phyloP scores from a whole-genome alignment of 2,888 invertebrate genomes.

The Pseudoips prasinana region DNA sequence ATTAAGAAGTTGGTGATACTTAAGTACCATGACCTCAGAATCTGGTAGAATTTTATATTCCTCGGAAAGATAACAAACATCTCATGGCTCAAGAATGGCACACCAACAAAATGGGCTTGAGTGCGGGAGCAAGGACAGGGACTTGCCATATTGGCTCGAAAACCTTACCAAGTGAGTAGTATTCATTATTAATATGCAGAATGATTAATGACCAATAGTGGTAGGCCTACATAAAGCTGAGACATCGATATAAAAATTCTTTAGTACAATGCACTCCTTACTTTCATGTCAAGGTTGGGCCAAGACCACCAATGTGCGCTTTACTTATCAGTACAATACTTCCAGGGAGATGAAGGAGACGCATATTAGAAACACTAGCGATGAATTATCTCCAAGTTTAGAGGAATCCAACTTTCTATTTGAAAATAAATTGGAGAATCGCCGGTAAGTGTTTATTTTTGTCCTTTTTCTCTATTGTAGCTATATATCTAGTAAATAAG shows the following conservation, averaged over 20 bases:
- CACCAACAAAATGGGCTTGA: slow-evolving; percentile 59
- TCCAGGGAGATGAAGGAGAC: slow-evolving; percentile 74
- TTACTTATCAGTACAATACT: slow-evolving; percentile 13
- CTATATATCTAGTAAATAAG: no score
- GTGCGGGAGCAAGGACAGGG: slow-evolving; percentile 50
- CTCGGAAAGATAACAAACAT: slow-evolving; percentile 31
- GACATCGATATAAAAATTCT: slow-evolving; percentile 38
- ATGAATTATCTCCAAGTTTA: slow-evolving; percentile 40
- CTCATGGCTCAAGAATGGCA: slow-evolving; percentile 71
- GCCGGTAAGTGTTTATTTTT: slow-evolving; percentile 39
- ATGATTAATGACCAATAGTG: slow-evolving; percentile 43
- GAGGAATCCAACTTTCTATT: slow-evolving; percentile 40
- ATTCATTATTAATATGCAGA: slow-evolving; percentile 14
- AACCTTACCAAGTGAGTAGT: slow-evolving; percentile 69
- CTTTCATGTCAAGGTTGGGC: slow-evolving; percentile 52
- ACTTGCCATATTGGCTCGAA: slow-evolving; percentile 68
- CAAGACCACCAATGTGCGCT: slow-evolving; percentile 16
- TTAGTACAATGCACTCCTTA: slow-evolving; percentile 38
- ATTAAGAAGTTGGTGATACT: no score
- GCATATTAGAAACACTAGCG: slow-evolving; percentile 54
- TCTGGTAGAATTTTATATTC: slow-evolving; percentile 18
- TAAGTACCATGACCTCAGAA: slow-evolving; percentile 16
- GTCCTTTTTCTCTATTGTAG: no score
- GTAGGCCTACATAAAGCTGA: slow-evolving; percentile 19
- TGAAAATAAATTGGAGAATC: slow-evolving; percentile 46